phyloP scores from a whole-genome alignment of 2,113 vertebrate genomes.

The Prolemur simus region DNA sequence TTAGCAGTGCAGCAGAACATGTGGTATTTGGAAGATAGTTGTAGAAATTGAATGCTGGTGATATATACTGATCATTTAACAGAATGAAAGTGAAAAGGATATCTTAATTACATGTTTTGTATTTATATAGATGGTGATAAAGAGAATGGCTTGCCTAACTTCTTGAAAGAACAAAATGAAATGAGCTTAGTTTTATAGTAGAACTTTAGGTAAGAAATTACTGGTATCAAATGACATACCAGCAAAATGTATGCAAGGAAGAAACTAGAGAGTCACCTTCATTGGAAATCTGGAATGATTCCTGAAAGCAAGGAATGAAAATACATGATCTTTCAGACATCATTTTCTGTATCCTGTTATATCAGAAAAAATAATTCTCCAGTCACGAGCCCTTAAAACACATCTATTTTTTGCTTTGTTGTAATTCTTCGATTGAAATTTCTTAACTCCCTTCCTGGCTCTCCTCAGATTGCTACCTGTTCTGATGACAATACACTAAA shows the following conservation, averaged over 20 bases:
- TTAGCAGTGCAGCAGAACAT: background rate
- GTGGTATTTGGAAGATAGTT: constrained; percentile 23
- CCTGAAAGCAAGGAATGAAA: background rate
- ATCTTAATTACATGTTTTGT: background rate
- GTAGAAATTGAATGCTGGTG: background rate
- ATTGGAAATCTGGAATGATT: constrained; percentile 37
- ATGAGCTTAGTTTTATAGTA: background rate
- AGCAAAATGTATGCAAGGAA: background rate
- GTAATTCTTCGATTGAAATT: constrained; percentile 37
- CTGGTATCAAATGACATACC: background rate
- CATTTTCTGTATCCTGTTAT: background rate
- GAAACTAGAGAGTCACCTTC: background rate
- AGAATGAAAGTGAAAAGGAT: background rate
- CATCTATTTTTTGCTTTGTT: background rate
- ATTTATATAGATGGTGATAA: background rate
- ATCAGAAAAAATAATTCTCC: background rate
- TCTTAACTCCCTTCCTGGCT: background rate
- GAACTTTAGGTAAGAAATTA: background rate
- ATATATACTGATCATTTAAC: background rate
- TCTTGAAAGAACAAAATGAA: constrained; percentile 21
- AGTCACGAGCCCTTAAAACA: background rate
- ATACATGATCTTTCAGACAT: background rate
- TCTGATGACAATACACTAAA: constrained; percentile 97
- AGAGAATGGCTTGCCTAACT: background rate
- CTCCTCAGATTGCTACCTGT: constrained; percentile 93